phyloP scores from a whole-genome alignment of 1,140 invertebrate genomes.

The Drosophila pseudoananassae region DNA sequence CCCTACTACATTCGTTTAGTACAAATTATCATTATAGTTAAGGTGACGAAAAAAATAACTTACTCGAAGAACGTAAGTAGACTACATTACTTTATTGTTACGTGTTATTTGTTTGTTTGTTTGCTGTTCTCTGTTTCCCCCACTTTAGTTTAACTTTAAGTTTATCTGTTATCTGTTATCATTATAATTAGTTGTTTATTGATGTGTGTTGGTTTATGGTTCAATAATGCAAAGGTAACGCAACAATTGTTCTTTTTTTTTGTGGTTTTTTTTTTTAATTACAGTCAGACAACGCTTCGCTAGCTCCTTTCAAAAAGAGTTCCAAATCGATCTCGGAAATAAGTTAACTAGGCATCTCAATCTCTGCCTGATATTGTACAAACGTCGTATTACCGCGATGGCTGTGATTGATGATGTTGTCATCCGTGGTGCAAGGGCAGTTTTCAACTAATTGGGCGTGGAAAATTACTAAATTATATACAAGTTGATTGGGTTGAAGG shows the following conservation, averaged over 20 bases:
- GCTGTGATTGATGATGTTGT: slow-evolving; percentile 9
- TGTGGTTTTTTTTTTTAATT: background rate
- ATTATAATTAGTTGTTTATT: slow-evolving; percentile 68
- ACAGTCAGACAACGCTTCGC: slow-evolving; percentile 55
- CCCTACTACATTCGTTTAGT: slow-evolving; percentile 46
- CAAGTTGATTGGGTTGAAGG: slow-evolving; percentile 54
- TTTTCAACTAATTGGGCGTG: slow-evolving; percentile 42
- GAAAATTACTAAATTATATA: slow-evolving; percentile 74
- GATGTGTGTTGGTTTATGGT: slow-evolving; percentile 31
- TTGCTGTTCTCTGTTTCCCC: slow-evolving; percentile 37
- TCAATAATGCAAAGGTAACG: slow-evolving; percentile 47
- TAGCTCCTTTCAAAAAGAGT: slow-evolving; percentile 17
- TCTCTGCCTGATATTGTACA: slow-evolving; percentile 24
- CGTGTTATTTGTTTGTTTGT: slow-evolving; percentile 31
- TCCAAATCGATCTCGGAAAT: slow-evolving; percentile 14
- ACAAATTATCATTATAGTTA: slow-evolving; percentile 46
- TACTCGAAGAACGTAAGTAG: slow-evolving; percentile 60
- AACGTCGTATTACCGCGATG: slow-evolving; percentile 14
- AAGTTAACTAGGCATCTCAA: slow-evolving; percentile 4
- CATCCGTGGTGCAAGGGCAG: slow-evolving; percentile 35
- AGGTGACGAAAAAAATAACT: slow-evolving; percentile 46
- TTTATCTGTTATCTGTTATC: slow-evolving; percentile 71
- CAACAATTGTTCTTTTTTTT: slow-evolving; percentile 32
- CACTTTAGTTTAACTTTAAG: slow-evolving; percentile 57
- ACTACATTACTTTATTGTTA: slow-evolving; percentile 58